These are phyloP conservation scores for Cantharis nigra DNA, from an alignment of 2,888 invertebrate species.

Conservation along the genomic window DNA sequence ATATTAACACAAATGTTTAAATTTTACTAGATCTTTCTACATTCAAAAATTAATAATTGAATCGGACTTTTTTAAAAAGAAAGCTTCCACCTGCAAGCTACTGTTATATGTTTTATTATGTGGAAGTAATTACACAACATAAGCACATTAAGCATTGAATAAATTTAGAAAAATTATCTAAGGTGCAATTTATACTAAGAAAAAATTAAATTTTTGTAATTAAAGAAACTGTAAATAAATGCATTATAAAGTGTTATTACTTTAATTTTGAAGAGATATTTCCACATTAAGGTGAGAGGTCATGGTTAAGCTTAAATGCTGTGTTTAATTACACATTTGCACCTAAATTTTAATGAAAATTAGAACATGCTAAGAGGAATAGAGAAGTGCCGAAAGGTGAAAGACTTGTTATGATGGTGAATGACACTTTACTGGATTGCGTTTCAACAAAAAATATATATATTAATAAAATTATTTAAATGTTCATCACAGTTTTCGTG, in stretches of 20 bases:
- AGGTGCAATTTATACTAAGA: conserved; percentile 32
- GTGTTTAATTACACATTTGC: background rate
- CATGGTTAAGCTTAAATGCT: conserved; percentile 27
- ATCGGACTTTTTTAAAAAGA: background rate
- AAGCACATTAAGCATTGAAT: background rate
- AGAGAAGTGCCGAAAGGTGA: conserved; percentile 15
- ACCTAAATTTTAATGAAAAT: background rate
- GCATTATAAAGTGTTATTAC: conserved; percentile 13
- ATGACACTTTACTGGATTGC: background rate
- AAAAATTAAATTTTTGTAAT: conserved; percentile 29
- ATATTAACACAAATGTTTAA: background rate
- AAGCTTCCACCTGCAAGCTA: background rate
- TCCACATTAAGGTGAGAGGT: conserved; percentile 32
- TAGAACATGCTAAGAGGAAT: background rate
- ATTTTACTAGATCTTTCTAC: background rate
- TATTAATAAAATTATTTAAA: background rate
- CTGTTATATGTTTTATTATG: background rate
- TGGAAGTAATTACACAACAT: background rate
- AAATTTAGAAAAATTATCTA: background rate
- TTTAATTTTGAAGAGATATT: background rate
- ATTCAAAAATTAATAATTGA: background rate
- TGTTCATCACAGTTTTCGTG: background rate
- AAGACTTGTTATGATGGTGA: conserved; percentile 9
- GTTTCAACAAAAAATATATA: background rate
- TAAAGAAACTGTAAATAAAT: conserved; percentile 23